Percentiles rank a stretch among this genome's conserved stretches.
phyloP scores from a whole-genome alignment of 2,113 vertebrate genomes.

The Peromyscus polionotus region DNA sequence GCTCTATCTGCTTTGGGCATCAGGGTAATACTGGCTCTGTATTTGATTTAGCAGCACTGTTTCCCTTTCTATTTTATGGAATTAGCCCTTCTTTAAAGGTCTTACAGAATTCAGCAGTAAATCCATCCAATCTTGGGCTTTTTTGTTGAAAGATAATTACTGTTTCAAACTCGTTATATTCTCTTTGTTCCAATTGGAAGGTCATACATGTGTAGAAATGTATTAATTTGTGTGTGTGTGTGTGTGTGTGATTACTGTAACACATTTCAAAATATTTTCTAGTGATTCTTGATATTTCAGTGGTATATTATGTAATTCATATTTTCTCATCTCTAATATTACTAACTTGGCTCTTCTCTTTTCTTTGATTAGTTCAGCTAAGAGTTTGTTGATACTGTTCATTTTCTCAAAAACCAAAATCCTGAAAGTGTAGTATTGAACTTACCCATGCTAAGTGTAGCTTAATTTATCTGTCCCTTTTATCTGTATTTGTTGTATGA shows the following conservation, averaged over 20 bases:
- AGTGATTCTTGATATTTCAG: neutral
- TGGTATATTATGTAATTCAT: neutral
- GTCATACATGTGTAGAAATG: neutral
- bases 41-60: neutral
- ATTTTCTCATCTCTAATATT: neutral
- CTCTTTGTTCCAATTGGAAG: neutral
- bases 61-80: neutral
- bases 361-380: neutral
- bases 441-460: neutral
- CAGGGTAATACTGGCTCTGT: neutral
- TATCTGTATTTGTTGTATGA: neutral
- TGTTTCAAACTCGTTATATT: neutral
- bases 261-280: neutral
- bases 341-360: neutral
- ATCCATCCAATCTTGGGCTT: neutral
- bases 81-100: neutral
- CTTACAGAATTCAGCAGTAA: neutral
- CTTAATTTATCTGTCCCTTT: neutral
- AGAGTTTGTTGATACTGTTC: neutral
- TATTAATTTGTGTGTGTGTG: neutral
- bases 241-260: neutral
- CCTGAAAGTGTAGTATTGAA: neutral
- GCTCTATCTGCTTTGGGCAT: neutral
- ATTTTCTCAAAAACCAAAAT: neutral
- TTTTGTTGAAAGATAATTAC: neutral